These are phyloP conservation scores for Misgurnus anguillicaudatus DNA, from an alignment of 2,113 vertebrate species.

Conservation along the genomic window DNA sequence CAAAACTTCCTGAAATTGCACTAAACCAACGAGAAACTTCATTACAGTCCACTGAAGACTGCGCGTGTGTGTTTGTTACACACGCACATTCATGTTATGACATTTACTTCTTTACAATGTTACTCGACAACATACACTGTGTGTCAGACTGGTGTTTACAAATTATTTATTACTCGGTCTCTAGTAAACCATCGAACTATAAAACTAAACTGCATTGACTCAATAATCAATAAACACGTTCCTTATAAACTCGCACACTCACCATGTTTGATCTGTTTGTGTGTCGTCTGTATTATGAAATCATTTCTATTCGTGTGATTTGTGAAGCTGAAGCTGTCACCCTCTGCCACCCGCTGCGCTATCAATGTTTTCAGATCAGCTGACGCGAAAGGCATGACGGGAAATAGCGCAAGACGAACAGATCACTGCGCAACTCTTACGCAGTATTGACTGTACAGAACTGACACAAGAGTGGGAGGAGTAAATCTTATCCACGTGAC, in stretches of 20 bases:
- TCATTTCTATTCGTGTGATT: not conserved
- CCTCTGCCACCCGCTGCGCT: not conserved
- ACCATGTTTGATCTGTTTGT: slow-evolving; percentile 17
- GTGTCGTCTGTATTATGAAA: not conserved
- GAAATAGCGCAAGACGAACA: not conserved
- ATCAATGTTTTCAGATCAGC: slow-evolving; percentile 9
- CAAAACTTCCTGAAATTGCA: not conserved
- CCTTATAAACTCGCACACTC: not conserved
- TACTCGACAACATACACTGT: too few species aligned
- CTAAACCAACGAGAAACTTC: not conserved
- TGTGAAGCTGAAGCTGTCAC: not conserved
- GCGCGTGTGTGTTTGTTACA: not conserved
- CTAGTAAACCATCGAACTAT: not conserved
- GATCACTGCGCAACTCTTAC: slow-evolving; percentile 19
- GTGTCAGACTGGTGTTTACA: too few species aligned
- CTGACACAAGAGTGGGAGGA: too few species aligned
- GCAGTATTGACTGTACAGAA: not conserved
- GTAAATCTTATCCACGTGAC: too few species aligned
- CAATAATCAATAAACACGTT: not conserved
- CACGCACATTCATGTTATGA: not conserved
- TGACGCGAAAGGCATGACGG: slow-evolving; percentile 47
- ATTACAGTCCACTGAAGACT: not conserved
- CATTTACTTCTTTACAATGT: not conserved
- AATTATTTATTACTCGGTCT: not conserved
- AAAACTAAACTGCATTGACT: not conserved